phyloP scores from a whole-genome alignment of 2,888 invertebrate species.

The Pedicia rivosa region DNA sequence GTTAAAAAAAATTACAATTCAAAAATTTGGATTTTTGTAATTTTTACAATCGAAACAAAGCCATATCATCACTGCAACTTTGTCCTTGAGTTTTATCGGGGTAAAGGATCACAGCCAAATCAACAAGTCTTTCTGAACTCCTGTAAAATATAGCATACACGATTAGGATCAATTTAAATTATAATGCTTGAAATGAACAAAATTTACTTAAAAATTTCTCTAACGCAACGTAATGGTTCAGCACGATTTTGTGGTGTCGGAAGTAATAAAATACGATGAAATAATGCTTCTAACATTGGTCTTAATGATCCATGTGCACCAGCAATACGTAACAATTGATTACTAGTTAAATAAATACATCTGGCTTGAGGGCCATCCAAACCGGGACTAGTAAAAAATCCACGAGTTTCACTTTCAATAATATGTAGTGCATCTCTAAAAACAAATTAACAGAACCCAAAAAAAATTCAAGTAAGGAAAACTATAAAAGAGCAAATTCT shows the following conservation, averaged over 20 bases:
- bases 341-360: conserved; percentile 75
- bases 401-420: conserved; percentile 30
- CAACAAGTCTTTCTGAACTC: conserved; percentile 61
- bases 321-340: conserved; percentile 73
- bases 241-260: conserved; percentile 73
- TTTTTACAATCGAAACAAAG: conserved; percentile 60
- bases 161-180: not conserved
- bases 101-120: conserved; percentile 42
- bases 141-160: conserved; percentile 15
- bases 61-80: conserved; percentile 60
- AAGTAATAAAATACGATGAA: conserved; percentile 81
- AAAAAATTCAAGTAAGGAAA: too few relatives aligned
- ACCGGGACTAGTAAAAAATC: conserved; percentile 31
- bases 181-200: not conserved
- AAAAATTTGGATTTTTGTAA: conserved; percentile 2
- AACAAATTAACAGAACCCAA: too few relatives aligned
- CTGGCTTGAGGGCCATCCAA: conserved; percentile 75
- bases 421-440: conserved; percentile 29
- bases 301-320: conserved; percentile 73
- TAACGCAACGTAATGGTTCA: conserved; percentile 68
- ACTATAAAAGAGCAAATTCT: too few relatives aligned
- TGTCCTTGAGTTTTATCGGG: conserved; percentile 49
- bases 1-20: not conserved
- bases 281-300: conserved; percentile 82
- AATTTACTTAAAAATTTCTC: conserved; percentile 52